Evolutionary conservation across 2,888 invertebrate species (phyloP), one percentile per base, ranked within the genome.

Genomic region (Watsonalla cultraria): DNA sequence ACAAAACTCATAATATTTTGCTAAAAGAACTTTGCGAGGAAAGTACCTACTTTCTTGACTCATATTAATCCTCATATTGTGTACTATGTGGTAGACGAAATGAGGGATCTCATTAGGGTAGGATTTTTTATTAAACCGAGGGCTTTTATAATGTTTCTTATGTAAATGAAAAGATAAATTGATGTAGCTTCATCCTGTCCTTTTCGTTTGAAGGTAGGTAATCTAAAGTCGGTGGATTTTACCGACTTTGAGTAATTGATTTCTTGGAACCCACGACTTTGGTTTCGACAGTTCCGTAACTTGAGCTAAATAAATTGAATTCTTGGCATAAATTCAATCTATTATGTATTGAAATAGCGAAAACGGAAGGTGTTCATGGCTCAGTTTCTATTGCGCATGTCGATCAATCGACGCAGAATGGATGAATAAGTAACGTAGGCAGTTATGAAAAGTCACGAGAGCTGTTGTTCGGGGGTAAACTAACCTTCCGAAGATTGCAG

Each of bases 201-300:
- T 11, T 42, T 42, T 11, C 11, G 42, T 42, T 42, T 42, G 42
- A 42, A 11, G 9, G 57, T 59, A 55, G 53, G 57, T 59, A 57
- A 60, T 61, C 62, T 53, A 54, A 42, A 54, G 57, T 42, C 51
- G 52, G 53, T 57, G 59, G 59, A 53, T 57, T 56, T 42, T 15
- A 42, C 33, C 54, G 67, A 63, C 66, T 35, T 54, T 65, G 67
- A 70, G 57, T 68, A 65, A 72, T 68, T 58, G 66, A 62, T 60
- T 56, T 61, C 0, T 55, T 58, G 58, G 58, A 59, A 54, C 58
- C 50, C 24, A 50, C 50, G 24, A 37, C 52, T 54, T 55, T 52
- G 46, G 56, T 53, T 59, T 54, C 48, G 56, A 56, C 55, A 57
- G 24, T 42, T 48, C 9, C 37, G 37, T 37, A 37, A 9, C 37